phyloP scores from a whole-genome alignment of 2,888 invertebrate genomes.

The Hylaea fasciaria region DNA sequence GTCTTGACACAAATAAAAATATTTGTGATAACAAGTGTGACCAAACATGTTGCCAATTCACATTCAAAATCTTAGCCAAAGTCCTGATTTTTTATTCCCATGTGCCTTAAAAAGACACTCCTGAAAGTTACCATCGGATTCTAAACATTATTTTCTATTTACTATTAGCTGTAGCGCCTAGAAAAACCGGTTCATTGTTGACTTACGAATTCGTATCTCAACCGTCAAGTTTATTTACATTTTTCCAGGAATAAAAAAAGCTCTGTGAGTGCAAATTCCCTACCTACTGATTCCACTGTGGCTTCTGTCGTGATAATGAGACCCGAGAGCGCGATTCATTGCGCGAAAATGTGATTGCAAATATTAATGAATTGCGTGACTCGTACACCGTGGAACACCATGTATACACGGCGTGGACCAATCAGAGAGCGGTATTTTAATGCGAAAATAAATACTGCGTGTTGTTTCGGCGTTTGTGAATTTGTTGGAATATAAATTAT shows the following conservation, averaged over 20 bases:
- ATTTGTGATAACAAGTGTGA: too few species aligned
- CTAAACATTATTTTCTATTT: too few species aligned
- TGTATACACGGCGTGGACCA: slow-evolving; percentile 19
- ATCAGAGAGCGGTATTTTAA: slow-evolving; percentile 12
- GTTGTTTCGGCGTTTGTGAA: not conserved
- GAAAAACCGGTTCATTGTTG: too few species aligned
- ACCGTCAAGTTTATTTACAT: too few species aligned
- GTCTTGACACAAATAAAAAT: too few species aligned
- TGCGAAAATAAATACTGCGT: not conserved
- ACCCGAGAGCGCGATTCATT: slow-evolving; percentile 51
- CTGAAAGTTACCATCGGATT: too few species aligned
- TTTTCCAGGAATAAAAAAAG: not conserved
- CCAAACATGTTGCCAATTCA: too few species aligned
- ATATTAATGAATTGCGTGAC: slow-evolving; percentile 59
- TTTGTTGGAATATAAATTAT: not conserved
- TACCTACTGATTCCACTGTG: slow-evolving; percentile 28
- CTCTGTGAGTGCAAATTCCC: slow-evolving; percentile 3
- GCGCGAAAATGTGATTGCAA: slow-evolving; percentile 54
- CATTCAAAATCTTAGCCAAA: too few species aligned
- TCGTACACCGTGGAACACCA: slow-evolving; percentile 28
- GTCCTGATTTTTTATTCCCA: too few species aligned
- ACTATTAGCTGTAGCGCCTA: too few species aligned
- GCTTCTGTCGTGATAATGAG: slow-evolving; percentile 42
- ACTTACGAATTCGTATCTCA: too few species aligned
- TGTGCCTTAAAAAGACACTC: too few species aligned